Conservation (phyloP, 2,888 invertebrate species). For the Carabus problematicus region DNA sequence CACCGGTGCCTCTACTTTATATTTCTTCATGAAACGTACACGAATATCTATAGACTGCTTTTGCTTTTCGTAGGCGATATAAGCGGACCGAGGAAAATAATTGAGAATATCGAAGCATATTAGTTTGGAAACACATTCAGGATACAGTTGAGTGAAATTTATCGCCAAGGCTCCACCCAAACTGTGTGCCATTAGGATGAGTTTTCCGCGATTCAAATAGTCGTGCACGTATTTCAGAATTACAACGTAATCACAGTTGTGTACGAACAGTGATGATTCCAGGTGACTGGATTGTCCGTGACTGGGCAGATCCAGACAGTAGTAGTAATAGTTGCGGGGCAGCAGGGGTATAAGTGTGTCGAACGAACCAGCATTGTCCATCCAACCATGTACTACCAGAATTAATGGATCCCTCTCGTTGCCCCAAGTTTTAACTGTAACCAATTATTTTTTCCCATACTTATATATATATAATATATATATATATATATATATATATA, state of each 20-base stretch:
- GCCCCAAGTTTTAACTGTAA: slow-evolving; percentile 66
- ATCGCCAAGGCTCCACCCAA: slow-evolving; percentile 59
- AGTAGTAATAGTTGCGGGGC: slow-evolving; percentile 55
- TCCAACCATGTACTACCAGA: slow-evolving; percentile 63
- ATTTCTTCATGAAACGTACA: background rate
- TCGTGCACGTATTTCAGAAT: slow-evolving; percentile 37
- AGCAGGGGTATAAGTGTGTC: slow-evolving; percentile 60
- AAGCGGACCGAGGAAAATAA: slow-evolving; percentile 39
- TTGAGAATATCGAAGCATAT: slow-evolving; percentile 55
- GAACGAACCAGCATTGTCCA: slow-evolving; percentile 64
- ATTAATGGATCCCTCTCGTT: slow-evolving; percentile 61
- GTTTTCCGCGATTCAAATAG: slow-evolving; percentile 41
- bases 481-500: too few species aligned
- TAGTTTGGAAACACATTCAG: slow-evolving; percentile 53
- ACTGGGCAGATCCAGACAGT: slow-evolving; percentile 62
- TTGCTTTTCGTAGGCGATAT: background rate
- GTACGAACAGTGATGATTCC: slow-evolving; percentile 48
- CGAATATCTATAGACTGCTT: background rate
- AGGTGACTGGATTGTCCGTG: slow-evolving; percentile 62
- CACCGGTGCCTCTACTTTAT: slow-evolving; percentile 45
- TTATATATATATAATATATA: too few species aligned
- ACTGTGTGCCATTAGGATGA: slow-evolving; percentile 53
- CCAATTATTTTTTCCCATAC: too few species aligned
- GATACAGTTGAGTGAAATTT: slow-evolving; percentile 51
- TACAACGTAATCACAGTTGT: slow-evolving; percentile 54